These are phyloP conservation scores for Rhynchophorus ferrugineus DNA, from an alignment of 1,140 invertebrate genomes.

Conservation along the genomic window DNA sequence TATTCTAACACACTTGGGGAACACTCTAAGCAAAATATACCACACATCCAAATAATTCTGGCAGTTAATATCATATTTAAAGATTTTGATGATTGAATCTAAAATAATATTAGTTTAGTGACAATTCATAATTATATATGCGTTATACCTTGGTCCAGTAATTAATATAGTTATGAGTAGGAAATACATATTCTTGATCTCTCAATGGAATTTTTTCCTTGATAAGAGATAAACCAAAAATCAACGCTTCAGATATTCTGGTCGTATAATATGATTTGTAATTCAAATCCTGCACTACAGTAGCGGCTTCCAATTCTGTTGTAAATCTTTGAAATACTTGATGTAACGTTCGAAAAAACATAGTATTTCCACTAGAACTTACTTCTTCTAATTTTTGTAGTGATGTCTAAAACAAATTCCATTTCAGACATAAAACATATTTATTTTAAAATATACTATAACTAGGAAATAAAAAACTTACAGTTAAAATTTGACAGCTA, in stretches of 20 bases:
- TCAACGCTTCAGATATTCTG: slow-evolving; percentile 14
- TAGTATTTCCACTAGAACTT: slow-evolving; percentile 1
- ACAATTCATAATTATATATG: neutral
- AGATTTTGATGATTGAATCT: neutral
- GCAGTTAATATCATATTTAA: slow-evolving; percentile 10
- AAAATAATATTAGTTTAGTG: neutral
- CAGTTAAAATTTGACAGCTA: slow-evolving; percentile 7
- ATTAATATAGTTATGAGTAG: slow-evolving; percentile 6
- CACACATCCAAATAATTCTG: slow-evolving; percentile 16
- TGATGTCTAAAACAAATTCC: slow-evolving; percentile 1
- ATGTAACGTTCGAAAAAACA: slow-evolving; percentile 11
- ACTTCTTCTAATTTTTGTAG: slow-evolving; percentile 5
- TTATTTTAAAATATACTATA: neutral
- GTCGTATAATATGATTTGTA: slow-evolving; percentile 5
- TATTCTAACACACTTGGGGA: neutral
- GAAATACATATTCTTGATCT: slow-evolving; percentile 13
- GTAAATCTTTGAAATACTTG: slow-evolving; percentile 10
- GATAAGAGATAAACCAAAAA: slow-evolving; percentile 9
- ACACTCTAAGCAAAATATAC: slow-evolving; percentile 5
- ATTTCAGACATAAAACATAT: slow-evolving; percentile 1
- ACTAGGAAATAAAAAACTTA: neutral
- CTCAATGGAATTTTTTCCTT: slow-evolving; percentile 4
- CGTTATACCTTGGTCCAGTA: slow-evolving; percentile 7
- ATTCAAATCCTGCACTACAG: neutral
- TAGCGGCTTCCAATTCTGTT: neutral